These are phyloP conservation scores for Plebejus anna DNA, from an alignment of 2,888 invertebrate species.

Conservation along the genomic window DNA sequence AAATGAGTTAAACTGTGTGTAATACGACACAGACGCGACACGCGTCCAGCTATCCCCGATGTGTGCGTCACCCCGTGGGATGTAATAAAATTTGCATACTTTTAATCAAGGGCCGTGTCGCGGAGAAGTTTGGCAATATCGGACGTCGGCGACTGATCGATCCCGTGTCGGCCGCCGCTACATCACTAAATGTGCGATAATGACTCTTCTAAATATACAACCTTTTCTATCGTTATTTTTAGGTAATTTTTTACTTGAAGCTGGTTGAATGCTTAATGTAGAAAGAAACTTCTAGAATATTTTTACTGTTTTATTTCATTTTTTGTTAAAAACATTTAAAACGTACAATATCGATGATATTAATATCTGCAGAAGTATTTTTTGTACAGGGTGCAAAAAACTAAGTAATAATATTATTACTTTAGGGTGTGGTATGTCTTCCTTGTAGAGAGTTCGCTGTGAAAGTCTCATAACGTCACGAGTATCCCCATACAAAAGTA, in stretches of 20 bases:
- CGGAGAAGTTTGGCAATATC: conserved; percentile 80
- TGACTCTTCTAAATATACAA: conserved; percentile 36
- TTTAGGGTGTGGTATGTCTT: too few relatives aligned
- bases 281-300: not conserved
- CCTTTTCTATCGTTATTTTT: not conserved
- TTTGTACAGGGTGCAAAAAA: too few relatives aligned
- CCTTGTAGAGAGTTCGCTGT: too few relatives aligned
- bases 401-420: too few relatives aligned
- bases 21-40: conserved; percentile 47
- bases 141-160: conserved; percentile 68
- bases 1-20: conserved; percentile 42
- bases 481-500: too few relatives aligned
- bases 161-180: conserved; percentile 58
- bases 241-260: not conserved
- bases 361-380: not conserved
- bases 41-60: conserved; percentile 47
- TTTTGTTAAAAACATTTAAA: not conserved
- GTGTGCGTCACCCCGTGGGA: conserved; percentile 57
- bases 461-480: too few relatives aligned
- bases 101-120: conserved; percentile 81
- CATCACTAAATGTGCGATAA: conserved; percentile 40
- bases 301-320: not conserved
- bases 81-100: conserved; percentile 82
- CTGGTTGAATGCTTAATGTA: not conserved
- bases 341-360: not conserved